Evolutionary conservation across 1,140 invertebrate genomes (phyloP).

Genomic region (Drosophila auraria): DNA sequence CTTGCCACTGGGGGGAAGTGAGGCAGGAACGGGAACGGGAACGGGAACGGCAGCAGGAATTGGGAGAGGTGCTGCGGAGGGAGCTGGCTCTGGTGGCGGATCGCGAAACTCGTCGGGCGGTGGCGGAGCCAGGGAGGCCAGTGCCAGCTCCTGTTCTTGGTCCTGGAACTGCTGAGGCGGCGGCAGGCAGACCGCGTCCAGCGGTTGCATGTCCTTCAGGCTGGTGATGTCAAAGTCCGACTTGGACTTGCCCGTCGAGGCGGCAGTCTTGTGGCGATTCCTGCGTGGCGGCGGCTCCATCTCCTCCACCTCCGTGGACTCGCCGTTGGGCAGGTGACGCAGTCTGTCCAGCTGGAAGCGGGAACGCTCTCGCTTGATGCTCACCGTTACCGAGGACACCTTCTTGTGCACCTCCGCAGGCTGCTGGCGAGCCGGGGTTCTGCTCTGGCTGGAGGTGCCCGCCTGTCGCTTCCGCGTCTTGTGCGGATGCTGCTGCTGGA

Average conservation of each 20-base stretch:
- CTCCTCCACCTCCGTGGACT: constrained; percentile 81
- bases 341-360: constrained; percentile 70
- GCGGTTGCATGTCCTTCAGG: constrained; percentile 87
- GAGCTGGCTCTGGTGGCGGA: constrained; percentile 81
- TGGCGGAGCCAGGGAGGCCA: constrained; percentile 84
- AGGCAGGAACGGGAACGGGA: constrained; percentile 4
- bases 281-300: constrained; percentile 69
- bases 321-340: constrained; percentile 72
- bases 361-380: constrained; percentile 70
- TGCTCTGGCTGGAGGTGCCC: constrained; percentile 52
- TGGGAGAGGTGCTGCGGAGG: constrained; percentile 18
- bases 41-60: neutral
- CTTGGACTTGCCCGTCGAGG: constrained; percentile 81
- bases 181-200: constrained; percentile 91
- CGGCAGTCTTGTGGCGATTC: constrained; percentile 49
- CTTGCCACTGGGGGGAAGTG: constrained; percentile 29
- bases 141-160: constrained; percentile 85
- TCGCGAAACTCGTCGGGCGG: constrained; percentile 90
- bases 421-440: constrained; percentile 60
- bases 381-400: constrained; percentile 74
- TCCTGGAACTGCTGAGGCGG: constrained; percentile 94
- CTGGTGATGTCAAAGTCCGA: constrained; percentile 86
- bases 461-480: constrained; percentile 61
- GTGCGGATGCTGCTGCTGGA: constrained; percentile 60
- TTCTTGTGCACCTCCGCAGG: constrained; percentile 67